phyloP scores from a whole-genome alignment of 2,888 invertebrate species.

The Mythimna loreyi region DNA sequence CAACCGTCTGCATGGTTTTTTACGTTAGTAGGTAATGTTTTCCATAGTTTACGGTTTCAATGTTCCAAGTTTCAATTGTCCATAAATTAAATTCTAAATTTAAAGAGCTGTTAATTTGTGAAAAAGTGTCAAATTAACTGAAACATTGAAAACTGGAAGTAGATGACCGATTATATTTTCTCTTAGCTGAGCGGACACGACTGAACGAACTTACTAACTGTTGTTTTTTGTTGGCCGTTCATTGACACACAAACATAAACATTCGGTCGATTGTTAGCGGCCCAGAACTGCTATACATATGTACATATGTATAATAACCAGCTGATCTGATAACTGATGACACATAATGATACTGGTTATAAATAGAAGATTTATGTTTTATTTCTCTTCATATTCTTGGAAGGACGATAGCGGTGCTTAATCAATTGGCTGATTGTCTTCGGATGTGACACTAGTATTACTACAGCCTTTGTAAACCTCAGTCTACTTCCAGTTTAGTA shows the following conservation, averaged over 20 bases:
- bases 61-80: not conserved
- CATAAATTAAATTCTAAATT: not conserved
- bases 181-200: not conserved
- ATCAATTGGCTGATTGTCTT: slow-evolving; percentile 1
- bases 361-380: slow-evolving; percentile 36
- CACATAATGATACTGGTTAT: slow-evolving; percentile 12
- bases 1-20: not conserved
- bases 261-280: slow-evolving; percentile 48
- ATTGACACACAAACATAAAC: slow-evolving; percentile 55
- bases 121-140: not conserved
- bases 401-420: not conserved
- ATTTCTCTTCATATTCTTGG: slow-evolving; percentile 8
- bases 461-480: not conserved
- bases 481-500: slow-evolving; percentile 11
- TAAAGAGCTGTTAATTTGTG: not conserved
- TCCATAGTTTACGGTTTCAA: slow-evolving; percentile 4
- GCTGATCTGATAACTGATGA: slow-evolving; percentile 44
- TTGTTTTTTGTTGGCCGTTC: slow-evolving; percentile 54
- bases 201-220: slow-evolving; percentile 34
- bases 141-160: not conserved
- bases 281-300: slow-evolving; percentile 20
- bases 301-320: slow-evolving; percentile 25
- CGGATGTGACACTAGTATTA: not conserved
- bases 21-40: not conserved
- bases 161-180: slow-evolving; percentile 16